phyloP scores from a whole-genome alignment of 2,888 invertebrate species.

The Diaprepes abbreviatus region DNA sequence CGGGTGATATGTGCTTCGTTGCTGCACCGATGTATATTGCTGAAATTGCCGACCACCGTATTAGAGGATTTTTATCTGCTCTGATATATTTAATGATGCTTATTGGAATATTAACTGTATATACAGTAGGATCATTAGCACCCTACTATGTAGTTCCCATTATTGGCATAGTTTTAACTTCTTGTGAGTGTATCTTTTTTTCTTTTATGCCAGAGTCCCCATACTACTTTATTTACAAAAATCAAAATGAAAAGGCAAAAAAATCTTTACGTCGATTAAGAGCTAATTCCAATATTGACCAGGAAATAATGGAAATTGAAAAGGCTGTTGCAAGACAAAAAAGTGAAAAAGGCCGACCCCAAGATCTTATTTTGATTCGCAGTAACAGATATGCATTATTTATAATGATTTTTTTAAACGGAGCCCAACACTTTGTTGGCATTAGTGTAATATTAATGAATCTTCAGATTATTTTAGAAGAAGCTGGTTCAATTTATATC shows the following conservation, averaged over 20 bases:
- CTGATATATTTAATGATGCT: conserved; percentile 63
- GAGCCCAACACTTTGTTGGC: conserved; percentile 64
- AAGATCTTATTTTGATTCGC: conserved; percentile 61
- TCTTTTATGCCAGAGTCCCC: conserved; percentile 66
- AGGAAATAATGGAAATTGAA: conserved; percentile 59
- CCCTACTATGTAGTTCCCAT: conserved; percentile 55
- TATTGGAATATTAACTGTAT: conserved; percentile 61
- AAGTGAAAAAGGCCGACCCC: conserved; percentile 60
- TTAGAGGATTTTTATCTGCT: conserved; percentile 63
- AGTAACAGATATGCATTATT: conserved; percentile 64
- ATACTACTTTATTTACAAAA: conserved; percentile 62
- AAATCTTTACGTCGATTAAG: conserved; percentile 60
- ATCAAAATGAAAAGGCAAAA: conserved; percentile 59
- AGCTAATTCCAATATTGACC: conserved; percentile 56
- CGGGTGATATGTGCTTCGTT: conserved; percentile 63
- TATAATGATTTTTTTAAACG: conserved; percentile 64
- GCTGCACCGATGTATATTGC: conserved; percentile 65
- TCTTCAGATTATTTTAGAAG: conserved; percentile 62
- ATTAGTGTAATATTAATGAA: conserved; percentile 67
- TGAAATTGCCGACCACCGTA: conserved; percentile 64
- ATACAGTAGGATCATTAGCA: conserved; percentile 62
- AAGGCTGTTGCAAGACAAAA: conserved; percentile 62
- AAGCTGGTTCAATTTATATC: conserved; percentile 62
- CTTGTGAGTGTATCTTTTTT: conserved; percentile 60
- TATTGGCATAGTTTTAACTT: conserved; percentile 60